A percentile compares a stretch with the other conserved stretches of the same genome.
Conservation (phyloP, 1,140 invertebrate genomes). For the Conus ventricosus region DNA sequence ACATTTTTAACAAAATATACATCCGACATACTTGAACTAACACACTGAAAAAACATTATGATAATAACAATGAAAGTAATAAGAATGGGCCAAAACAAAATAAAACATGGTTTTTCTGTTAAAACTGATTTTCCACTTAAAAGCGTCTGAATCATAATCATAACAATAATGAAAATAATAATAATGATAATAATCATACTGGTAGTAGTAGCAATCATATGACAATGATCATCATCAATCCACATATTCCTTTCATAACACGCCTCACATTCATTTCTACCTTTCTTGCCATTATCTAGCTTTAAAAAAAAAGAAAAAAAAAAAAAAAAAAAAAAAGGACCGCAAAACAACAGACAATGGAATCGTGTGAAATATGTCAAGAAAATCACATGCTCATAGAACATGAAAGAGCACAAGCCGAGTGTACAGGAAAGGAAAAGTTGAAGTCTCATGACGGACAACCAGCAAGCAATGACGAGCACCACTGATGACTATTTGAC, state of each 20-base stretch:
- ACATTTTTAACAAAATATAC: neutral
- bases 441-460: neutral
- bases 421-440: neutral
- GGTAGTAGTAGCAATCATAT: neutral
- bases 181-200: neutral
- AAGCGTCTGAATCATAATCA: too few species aligned
- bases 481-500: neutral
- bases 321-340: too few species aligned
- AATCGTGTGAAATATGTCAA: neutral
- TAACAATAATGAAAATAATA: neutral
- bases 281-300: neutral
- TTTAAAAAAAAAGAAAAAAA: neutral
- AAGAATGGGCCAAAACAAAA: neutral
- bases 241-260: too few species aligned
- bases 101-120: too few species aligned
- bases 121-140: too few species aligned
- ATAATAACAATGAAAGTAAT: neutral
- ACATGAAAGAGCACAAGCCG: neutral
- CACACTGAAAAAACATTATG: too few species aligned
- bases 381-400: neutral
- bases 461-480: neutral
- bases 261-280: neutral
- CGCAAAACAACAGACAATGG: neutral
- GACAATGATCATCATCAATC: too few species aligned
- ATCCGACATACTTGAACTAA: neutral